phyloP scores from a whole-genome alignment of 2,797 vertebrate species.

The Gymnoscopelus microlampas region DNA sequence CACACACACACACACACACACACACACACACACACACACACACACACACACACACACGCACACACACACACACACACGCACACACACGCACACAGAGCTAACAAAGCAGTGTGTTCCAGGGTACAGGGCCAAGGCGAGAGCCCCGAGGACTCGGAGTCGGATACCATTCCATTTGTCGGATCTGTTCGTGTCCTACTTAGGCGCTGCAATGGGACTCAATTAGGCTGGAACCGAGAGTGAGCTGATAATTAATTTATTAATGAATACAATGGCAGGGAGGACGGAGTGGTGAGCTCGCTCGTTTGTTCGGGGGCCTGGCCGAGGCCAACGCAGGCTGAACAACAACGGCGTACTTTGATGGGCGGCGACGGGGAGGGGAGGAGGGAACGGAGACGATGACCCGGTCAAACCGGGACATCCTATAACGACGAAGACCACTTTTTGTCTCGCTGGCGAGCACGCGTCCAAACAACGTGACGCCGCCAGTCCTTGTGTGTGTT shows the following conservation, averaged over 20 bases:
- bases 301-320: slow-evolving; percentile 62
- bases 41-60: slow-evolving; percentile 24
- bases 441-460: too few species aligned
- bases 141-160: slow-evolving; percentile 71
- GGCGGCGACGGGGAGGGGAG: slow-evolving; percentile 44
- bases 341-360: slow-evolving; percentile 55
- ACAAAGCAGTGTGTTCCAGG: slow-evolving; percentile 63
- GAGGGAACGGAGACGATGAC: slow-evolving; percentile 40
- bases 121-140: slow-evolving; percentile 67
- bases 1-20: neutral
- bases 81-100: slow-evolving; percentile 39
- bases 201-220: slow-evolving; percentile 83
- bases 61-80: slow-evolving; percentile 1
- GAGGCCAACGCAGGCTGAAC: slow-evolving; percentile 58
- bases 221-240: slow-evolving; percentile 80
- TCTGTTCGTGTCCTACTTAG: slow-evolving; percentile 82
- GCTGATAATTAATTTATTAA: slow-evolving; percentile 84
- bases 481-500: too few species aligned
- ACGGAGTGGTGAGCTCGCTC: slow-evolving; percentile 72
- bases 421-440: too few species aligned
- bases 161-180: slow-evolving; percentile 82
- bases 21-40: slow-evolving; percentile 25
- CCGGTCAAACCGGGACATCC: slow-evolving; percentile 4
- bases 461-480: too few species aligned
- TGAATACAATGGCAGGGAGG: slow-evolving; percentile 77